A percentile compares a stretch with the other conserved stretches of the same genome.
Conservation (phyloP, 2,888 invertebrate genomes). For the Leptogaster cylindrica region DNA sequence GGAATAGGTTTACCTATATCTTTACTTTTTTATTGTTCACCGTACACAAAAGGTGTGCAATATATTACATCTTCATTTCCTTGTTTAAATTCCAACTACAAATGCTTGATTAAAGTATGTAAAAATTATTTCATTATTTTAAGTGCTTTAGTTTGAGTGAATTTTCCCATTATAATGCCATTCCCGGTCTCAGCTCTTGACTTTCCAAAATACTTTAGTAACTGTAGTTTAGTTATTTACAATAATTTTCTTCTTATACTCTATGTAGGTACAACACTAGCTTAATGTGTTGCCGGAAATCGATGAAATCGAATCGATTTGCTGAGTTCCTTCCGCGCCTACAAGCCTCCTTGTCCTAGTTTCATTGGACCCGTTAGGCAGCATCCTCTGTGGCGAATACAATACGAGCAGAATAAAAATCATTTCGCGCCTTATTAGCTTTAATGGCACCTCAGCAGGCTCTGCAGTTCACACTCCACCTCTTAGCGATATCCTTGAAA, state of each 20-base stretch:
- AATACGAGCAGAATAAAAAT: slow-evolving; percentile 23
- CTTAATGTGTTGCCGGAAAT: slow-evolving; percentile 1
- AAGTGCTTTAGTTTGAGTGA: too few species aligned
- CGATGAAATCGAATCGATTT: slow-evolving; percentile 19
- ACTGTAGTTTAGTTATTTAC: slow-evolving; percentile 29
- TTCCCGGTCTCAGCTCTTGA: too few species aligned
- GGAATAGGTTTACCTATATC: too few species aligned
- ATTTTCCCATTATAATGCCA: too few species aligned
- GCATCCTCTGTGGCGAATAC: neutral
- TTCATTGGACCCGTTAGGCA: neutral
- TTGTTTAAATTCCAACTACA: too few species aligned
- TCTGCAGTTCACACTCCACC: neutral
- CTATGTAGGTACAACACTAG: neutral
- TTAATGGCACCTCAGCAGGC: slow-evolving; percentile 5
- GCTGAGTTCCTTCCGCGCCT: neutral
- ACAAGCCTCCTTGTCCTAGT: neutral
- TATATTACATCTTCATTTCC: too few species aligned
- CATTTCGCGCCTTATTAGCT: slow-evolving; percentile 38
- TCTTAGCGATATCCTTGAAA: neutral
- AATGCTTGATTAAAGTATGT: too few species aligned
- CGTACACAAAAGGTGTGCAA: too few species aligned
- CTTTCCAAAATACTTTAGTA: slow-evolving; percentile 21
- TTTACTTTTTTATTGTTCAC: too few species aligned
- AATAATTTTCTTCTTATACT: neutral
- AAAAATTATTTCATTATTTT: too few species aligned